Conservation (phyloP, 2,113 vertebrate genomes). For the Pipra filicauda region DNA sequence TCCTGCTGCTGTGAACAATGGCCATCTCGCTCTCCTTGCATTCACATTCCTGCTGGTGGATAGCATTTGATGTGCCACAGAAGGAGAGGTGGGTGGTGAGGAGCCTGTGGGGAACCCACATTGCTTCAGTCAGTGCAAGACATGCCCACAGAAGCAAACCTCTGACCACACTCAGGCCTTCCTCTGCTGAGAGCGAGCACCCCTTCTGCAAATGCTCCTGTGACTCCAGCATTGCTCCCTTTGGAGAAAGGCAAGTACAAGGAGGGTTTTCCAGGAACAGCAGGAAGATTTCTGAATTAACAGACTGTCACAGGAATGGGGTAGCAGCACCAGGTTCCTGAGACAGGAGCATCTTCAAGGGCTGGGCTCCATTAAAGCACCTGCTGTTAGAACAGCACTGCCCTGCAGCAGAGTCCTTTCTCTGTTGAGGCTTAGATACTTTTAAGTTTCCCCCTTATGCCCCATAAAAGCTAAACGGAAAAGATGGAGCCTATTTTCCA, state of each 20-base stretch:
- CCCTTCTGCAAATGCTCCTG: neutral
- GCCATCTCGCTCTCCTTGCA: neutral
- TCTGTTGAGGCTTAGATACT: neutral
- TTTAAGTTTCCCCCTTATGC: neutral
- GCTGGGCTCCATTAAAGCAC: neutral
- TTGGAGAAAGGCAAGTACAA: neutral
- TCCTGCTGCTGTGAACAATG: neutral
- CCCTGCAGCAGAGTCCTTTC: neutral
- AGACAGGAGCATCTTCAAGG: neutral
- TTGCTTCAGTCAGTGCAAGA: neutral
- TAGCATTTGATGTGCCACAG: neutral
- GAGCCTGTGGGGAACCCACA: neutral
- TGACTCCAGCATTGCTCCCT: neutral
- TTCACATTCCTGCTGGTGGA: neutral
- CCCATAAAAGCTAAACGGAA: neutral
- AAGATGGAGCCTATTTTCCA: neutral
- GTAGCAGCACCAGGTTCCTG: neutral
- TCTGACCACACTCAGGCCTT: neutral
- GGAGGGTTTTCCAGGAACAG: neutral
- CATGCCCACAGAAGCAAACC: neutral
- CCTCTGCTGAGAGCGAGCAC: rapidly evolving
- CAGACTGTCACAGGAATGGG: rapidly evolving
- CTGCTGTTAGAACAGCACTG: neutral
- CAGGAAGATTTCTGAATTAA: neutral
- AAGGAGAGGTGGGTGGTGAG: neutral